Evolutionary conservation across 2,113 vertebrate species (phyloP), one percentile per base, ranked within the genome.

Genomic region (Ptilorrhoa leucosticta): DNA sequence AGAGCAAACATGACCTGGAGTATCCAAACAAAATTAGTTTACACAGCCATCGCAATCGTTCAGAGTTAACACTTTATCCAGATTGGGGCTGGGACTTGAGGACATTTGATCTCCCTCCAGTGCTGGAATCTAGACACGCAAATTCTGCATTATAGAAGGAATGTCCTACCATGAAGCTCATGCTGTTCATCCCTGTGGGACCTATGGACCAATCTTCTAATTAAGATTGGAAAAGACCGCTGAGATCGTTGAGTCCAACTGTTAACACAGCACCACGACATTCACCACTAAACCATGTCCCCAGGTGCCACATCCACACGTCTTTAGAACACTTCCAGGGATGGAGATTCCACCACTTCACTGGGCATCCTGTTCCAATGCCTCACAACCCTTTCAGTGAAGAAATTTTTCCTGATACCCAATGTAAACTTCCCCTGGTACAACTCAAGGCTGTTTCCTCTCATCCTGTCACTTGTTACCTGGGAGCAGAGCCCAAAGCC

Each of bases 381-480:
- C 17, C 8, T 69, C 31, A 61, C 21, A 69, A 61, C n/a, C 11
- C 17, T 35, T 61, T 35, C n/a, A 54, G 61, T 47, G 50, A 42
- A 75, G 39, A 39, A 30, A 2, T 40, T 26, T 75, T 40, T 30
- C 69, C 53, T 26, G 26, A 53, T 31, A 27, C 5, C 21, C 40
- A 27, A 3, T 42, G 30, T 40, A 76, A 69, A 61, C 6, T 18
- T 40, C 8, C 21, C n/a, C 30, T 54, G 17, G 30, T 69, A 5
- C n/a, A 69, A 22, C 40, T 40, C 63, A 26, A 69, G 21, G 40
- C 9, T 3, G 22, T 54, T 61, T 54, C 11, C 21, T 69, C 20
- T 40, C 1, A 0, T 47, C 45, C n/a, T 68, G 4, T 27, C 0
- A 0, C 20, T 19, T n/a, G 39, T 15, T 40, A 7, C 9, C 30